Percentiles rank a stretch among this genome's conserved stretches.
Evolutionary conservation across 2,113 vertebrate species (phyloP).

Genomic region (Paratilapia polleni): DNA sequence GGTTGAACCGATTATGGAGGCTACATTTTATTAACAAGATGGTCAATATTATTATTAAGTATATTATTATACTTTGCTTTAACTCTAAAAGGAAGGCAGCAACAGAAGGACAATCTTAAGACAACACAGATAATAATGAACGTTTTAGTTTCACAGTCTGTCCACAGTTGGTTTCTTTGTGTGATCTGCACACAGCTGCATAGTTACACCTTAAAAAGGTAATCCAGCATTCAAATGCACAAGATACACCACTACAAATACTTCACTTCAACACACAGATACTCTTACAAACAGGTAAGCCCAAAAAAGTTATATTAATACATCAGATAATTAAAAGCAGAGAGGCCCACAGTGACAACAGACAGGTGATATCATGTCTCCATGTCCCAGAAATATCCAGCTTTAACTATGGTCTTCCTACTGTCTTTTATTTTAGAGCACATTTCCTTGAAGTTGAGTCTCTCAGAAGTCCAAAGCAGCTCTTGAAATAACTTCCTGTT

Average conservation of each 20-base stretch:
- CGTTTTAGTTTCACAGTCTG: conserved; percentile 48
- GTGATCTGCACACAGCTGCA: conserved; percentile 20
- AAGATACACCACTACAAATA: conserved; percentile 29
- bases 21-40: conserved; percentile 10
- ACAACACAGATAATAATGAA: conserved; percentile 31
- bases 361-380: background rate
- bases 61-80: conserved; percentile 39
- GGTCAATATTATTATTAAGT: too few relatives aligned
- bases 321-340: conserved; percentile 25
- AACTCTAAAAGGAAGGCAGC: conserved; percentile 38
- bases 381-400: conserved; percentile 18
- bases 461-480: conserved; percentile 5
- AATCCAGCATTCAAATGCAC: conserved; percentile 35
- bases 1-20: background rate
- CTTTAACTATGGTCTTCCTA: background rate
- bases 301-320: conserved; percentile 31
- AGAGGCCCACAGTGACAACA: background rate
- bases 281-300: conserved; percentile 15
- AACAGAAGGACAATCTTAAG: conserved; percentile 34
- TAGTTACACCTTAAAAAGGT: conserved; percentile 28
- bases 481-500: conserved; percentile 3
- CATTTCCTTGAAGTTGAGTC: background rate
- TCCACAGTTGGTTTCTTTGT: conserved; percentile 24
- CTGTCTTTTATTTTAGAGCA: conserved; percentile 3
- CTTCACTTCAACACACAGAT: conserved; percentile 34